Base-by-base conservation (phyloP, 2,888 invertebrate genomes). In the Cryptus armator region DNA sequence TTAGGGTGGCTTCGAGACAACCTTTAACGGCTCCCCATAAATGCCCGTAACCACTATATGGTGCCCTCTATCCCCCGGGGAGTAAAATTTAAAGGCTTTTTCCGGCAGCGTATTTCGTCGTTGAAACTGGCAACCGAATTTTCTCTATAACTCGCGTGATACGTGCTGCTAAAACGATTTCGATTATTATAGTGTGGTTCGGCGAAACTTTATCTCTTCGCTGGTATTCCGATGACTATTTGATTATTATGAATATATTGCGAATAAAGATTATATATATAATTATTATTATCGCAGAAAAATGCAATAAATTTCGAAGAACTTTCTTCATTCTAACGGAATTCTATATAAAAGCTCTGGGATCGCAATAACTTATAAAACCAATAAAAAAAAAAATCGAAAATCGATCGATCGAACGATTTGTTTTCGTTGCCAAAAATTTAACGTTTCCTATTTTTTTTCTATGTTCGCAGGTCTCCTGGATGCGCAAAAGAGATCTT, bases 401-500 rank as follows among this genome's bases (percentile, higher is more conserved):
- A 24, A 24, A 24, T 24, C 24, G 24, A 24, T 24, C 24, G 24
- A 24, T 24, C 24, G 24, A 24, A 1, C 24, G 24, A 24, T 24
- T 3, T 24, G 1, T 37, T 37, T 37, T 37, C 37, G 37, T 37
- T 37, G 37, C 0, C 37, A 37, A 37, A 37, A 37, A 9, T 37
- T 3, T 37, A 37, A 37, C 37, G 37, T 37, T 37, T 7, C n/a
- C 44, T 59, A 53, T 32, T 74, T 66, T 19, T 3, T 74, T 81
- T 84, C 3, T 85, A 37, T 76, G 80, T 3, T 90, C 91, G 14
- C 95, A 97, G 97, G 96, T 97, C 56, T 97, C 97, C 4, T 97
- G 97, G 97, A 97, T 97, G 96, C 94, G 97, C 59, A 97, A 97
- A 91, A 95, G 97, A 3, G 97, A 97, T 93, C 95, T 98, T 37